Evolutionary conservation across 2,888 invertebrate genomes (phyloP), one percentile per base, ranked within the genome.

Genomic region (Agonopterix alstromeriana): DNA sequence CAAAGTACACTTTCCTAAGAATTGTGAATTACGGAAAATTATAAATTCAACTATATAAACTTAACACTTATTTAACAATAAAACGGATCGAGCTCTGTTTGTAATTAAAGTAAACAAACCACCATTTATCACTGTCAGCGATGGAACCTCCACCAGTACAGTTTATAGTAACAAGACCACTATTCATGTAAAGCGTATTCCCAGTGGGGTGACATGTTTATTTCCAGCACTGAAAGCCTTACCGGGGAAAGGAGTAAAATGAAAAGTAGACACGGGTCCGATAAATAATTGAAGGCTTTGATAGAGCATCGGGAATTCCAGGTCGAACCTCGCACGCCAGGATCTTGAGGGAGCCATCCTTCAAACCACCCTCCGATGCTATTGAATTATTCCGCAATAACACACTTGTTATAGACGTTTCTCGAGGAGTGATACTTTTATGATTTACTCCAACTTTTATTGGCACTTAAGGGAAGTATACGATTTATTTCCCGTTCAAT

Each of bases 361-460:
- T 88, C 85, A 86, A 68, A 62, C 70, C 76, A 77, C 85, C 86
- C 86, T 80, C 78, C 73, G 60, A 52, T 66, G 67, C 82, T 82
- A 78, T 83, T 88, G 87, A 88, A 88, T 88, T 88, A 88, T 88
- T 88, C 83, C 65, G 82, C 84, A 85, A 88, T 88, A 88, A 88
- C 86, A 86, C 83, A 86, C 86, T 85, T 85, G 87, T 87, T 88
- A 86, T 84, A 85, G 86, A 87, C 87, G 73, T 84, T 86, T 85
- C 81, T 78, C 74, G 75, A 70, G 73, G 82, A 85, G 82, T 87
- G 86, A 87, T 87, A 87, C 87, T 86, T 87, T 85, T 88, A 87
- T 87, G 87, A 88, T 88, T 88, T 88, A 87, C 86, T 86, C 71
- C 84, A 82, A 87, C 82, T 88, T 88, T 88, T 88, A 88, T 88